A percentile compares a stretch with the other conserved stretches of the same genome.
Evolutionary conservation across 2,113 vertebrate genomes (phyloP).

Genomic region (Pseudolaguvia tuberculata): DNA sequence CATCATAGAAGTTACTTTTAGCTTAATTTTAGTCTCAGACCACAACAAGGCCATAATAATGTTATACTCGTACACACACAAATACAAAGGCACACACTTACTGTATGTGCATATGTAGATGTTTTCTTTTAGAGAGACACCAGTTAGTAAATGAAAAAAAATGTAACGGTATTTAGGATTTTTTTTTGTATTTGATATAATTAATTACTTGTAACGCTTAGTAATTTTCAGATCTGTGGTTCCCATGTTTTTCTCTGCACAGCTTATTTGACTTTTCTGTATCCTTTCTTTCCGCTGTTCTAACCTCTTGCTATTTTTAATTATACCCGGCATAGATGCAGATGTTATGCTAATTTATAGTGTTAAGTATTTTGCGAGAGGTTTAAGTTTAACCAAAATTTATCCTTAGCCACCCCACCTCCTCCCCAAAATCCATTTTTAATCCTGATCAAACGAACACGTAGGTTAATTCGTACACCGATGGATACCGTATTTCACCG

Average conservation of each 20-base stretch:
- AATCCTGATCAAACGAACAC: slow-evolving; percentile 12
- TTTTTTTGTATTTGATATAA: slow-evolving; percentile 64
- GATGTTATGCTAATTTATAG: slow-evolving; percentile 38
- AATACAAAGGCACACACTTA: slow-evolving; percentile 12
- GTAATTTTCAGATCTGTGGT: slow-evolving; percentile 66
- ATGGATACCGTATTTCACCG: slow-evolving; percentile 15
- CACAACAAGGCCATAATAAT: slow-evolving; percentile 19
- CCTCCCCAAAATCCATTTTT: slow-evolving; percentile 8
- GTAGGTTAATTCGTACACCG: slow-evolving; percentile 4
- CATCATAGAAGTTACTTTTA: slow-evolving; percentile 37
- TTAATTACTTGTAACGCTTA: slow-evolving; percentile 62
- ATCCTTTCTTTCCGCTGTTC: slow-evolving; percentile 30
- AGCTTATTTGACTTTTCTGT: slow-evolving; percentile 43
- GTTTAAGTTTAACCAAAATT: slow-evolving; percentile 15
- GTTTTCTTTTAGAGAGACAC: slow-evolving; percentile 67
- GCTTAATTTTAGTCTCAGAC: slow-evolving; percentile 36
- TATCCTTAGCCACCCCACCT: not conserved
- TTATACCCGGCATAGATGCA: slow-evolving; percentile 19
- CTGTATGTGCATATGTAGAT: slow-evolving; percentile 47
- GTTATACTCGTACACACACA: too few species aligned
- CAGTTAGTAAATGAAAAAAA: slow-evolving; percentile 62
- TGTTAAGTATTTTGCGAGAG: slow-evolving; percentile 8
- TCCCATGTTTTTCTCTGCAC: slow-evolving; percentile 54
- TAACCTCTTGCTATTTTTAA: slow-evolving; percentile 38
- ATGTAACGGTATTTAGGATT: slow-evolving; percentile 61